phyloP scores from a whole-genome alignment of 1,140 invertebrate species.

The Trigoniulus corallinus region DNA sequence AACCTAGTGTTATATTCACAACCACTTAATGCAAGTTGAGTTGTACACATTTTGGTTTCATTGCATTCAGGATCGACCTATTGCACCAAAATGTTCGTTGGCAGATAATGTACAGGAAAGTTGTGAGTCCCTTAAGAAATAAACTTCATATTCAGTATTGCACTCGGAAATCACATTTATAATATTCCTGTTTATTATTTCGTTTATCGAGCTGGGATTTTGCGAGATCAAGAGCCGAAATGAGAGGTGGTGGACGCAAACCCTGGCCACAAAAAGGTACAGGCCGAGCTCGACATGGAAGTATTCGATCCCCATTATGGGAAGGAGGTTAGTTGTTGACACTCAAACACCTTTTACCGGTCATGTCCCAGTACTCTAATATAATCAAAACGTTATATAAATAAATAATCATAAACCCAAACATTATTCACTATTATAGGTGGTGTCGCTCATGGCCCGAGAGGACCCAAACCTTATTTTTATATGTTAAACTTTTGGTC shows the following conservation, averaged over 20 bases:
- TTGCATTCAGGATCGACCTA: slow-evolving; percentile 53
- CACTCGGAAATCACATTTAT: background rate
- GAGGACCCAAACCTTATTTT: slow-evolving; percentile 72
- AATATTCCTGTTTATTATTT: slow-evolving; percentile 11
- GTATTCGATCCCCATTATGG: slow-evolving; percentile 72
- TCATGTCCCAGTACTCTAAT: too few relatives aligned
- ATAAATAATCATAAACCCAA: too few relatives aligned
- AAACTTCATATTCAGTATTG: background rate
- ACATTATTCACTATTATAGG: slow-evolving; percentile 27
- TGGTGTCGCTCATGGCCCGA: slow-evolving; percentile 69
- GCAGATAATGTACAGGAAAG: slow-evolving; percentile 67
- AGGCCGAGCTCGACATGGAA: slow-evolving; percentile 77
- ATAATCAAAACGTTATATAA: too few relatives aligned
- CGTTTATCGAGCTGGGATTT: slow-evolving; percentile 14
- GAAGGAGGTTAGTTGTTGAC: slow-evolving; percentile 39
- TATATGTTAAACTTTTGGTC: slow-evolving; percentile 72
- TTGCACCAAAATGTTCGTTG: slow-evolving; percentile 73
- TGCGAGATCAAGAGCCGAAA: slow-evolving; percentile 59
- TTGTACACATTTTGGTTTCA: background rate
- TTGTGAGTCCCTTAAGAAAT: too few relatives aligned
- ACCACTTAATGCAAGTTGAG: background rate
- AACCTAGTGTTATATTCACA: background rate
- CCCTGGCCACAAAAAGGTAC: slow-evolving; percentile 91
- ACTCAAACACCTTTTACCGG: too few relatives aligned
- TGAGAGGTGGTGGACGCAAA: slow-evolving; percentile 69